These are phyloP conservation scores for Lissocephala sabroskyi DNA, from an alignment of 2,888 invertebrate genomes.

Conservation along the genomic window DNA sequence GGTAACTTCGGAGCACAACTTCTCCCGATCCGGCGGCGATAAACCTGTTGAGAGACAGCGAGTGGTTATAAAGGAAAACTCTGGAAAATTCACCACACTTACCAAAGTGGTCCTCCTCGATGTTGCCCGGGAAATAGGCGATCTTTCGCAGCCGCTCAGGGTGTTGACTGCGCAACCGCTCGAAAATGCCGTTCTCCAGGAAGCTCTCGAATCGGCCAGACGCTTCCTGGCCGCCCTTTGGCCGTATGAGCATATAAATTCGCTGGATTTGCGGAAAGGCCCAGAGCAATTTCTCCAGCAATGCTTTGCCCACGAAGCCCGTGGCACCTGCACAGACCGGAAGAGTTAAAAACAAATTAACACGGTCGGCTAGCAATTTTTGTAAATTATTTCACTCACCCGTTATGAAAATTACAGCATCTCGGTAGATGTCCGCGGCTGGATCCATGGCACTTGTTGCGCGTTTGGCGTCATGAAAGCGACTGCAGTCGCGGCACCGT, in stretches of 20 bases:
- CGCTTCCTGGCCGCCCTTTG: constrained; percentile 80
- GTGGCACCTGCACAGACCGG: constrained; percentile 80
- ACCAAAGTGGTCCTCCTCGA: constrained; percentile 72
- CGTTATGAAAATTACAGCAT: constrained; percentile 66
- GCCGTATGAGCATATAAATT: constrained; percentile 87
- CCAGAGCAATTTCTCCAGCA: constrained; percentile 92
- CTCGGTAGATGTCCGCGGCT: constrained; percentile 48
- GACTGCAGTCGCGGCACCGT: constrained; percentile 29
- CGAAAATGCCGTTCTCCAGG: constrained; percentile 83
- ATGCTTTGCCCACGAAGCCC: constrained; percentile 95
- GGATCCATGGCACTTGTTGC: constrained; percentile 27
- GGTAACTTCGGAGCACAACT: constrained; percentile 80
- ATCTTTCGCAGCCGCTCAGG: constrained; percentile 81
- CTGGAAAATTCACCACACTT: constrained; percentile 6
- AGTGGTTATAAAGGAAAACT: neutral
- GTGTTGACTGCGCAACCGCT: constrained; percentile 77
- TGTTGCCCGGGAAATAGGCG: constrained; percentile 82
- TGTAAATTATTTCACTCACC: constrained; percentile 35
- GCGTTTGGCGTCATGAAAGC: constrained; percentile 30
- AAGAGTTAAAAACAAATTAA: constrained; percentile 54
- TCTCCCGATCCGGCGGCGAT: constrained; percentile 76
- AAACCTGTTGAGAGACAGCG: constrained; percentile 73
- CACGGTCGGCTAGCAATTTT: constrained; percentile 41
- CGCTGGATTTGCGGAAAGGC: constrained; percentile 84
- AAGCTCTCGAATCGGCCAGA: constrained; percentile 83